Percentiles rank a stretch among this genome's conserved stretches.
Evolutionary conservation across 1,140 invertebrate genomes (phyloP).

Genomic region (Micrasema longulum): DNA sequence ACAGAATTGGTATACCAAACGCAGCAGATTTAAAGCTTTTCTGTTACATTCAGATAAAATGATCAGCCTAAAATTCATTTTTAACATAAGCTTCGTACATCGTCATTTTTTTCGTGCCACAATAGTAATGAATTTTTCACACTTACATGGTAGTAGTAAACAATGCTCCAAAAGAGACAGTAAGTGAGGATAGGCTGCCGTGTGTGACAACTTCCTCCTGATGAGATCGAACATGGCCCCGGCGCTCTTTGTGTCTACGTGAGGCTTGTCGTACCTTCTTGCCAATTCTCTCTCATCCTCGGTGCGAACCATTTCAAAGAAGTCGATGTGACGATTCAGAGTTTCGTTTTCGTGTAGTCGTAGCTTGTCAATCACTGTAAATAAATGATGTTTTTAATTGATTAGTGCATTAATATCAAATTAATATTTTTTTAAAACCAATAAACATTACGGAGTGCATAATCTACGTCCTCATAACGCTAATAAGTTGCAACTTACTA

Average conservation of each 20-base stretch:
- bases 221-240: conserved; percentile 94
- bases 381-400: background rate
- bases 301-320: conserved; percentile 97
- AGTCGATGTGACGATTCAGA: conserved; percentile 91
- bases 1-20: too few species aligned
- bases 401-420: too few species aligned
- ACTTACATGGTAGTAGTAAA: conserved; percentile 90
- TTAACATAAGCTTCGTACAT: too few species aligned
- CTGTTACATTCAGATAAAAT: too few species aligned
- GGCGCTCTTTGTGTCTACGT: conserved; percentile 95
- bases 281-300: conserved; percentile 97
- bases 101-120: too few species aligned
- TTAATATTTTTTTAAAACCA: too few species aligned
- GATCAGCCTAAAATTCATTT: too few species aligned
- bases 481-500: too few species aligned
- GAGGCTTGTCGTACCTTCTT: conserved; percentile 89
- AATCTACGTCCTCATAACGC: too few species aligned
- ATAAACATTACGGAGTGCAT: too few species aligned
- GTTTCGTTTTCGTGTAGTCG: conserved; percentile 93
- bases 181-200: conserved; percentile 93
- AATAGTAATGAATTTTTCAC: too few species aligned
- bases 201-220: conserved; percentile 90
- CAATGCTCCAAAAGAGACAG: conserved; percentile 93
- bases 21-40: too few species aligned
- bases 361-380: conserved; percentile 88